Base-by-base conservation (phyloP, 1,140 invertebrate species). In the Zaprionus lachaisei region DNA sequence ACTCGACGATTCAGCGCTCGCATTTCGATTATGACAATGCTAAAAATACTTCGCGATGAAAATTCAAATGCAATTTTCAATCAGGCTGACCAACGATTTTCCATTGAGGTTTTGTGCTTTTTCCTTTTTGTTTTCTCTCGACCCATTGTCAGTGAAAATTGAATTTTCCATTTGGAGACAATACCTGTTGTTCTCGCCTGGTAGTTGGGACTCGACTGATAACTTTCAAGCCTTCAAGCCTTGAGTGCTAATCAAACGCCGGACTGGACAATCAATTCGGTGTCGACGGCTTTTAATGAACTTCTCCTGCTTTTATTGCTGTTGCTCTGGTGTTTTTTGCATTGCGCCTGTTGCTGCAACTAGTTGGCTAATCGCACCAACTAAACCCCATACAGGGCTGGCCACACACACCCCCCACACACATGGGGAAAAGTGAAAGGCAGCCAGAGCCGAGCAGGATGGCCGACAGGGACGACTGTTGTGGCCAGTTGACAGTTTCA, bases 401-500 rank as follows among this genome's bases (percentile, higher is more conserved):
- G 9, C 20, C 47, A 20, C 9, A 49, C 38, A 51, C 38, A n/a
- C 15, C 12, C 38, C 12, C 4, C 38, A n/a, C 38, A 15, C 38
- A 41, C 38, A 15, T 41, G 5, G 17, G 47, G 54, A 57, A 57
- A 57, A 57, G 51, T 66, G 64, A 66, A 66, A 57, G 37, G 37
- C 15, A 68, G n/a, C 41, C n/a, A n/a, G 2, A 7, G 41, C 37
- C 14, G n/a, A 17, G 31, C 41, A 17, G 41, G n/a, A 47, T 17
- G 61, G 37, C 47, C 14, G 14, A 47, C 41, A 34, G 67, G 47
- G 20, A 69, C 65, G 67, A 77, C 67, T 79, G 68, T 82, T 87
- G 84, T 62, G 84, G 84, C 84, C 80, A 83, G 84, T 87, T 87
- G 84, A 87, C 84, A 87, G 84, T 87, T 87, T 87, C 84, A 87